These are phyloP conservation scores for Hafferia zeledoni DNA, from an alignment of 2,797 vertebrate species.

Conservation along the genomic window DNA sequence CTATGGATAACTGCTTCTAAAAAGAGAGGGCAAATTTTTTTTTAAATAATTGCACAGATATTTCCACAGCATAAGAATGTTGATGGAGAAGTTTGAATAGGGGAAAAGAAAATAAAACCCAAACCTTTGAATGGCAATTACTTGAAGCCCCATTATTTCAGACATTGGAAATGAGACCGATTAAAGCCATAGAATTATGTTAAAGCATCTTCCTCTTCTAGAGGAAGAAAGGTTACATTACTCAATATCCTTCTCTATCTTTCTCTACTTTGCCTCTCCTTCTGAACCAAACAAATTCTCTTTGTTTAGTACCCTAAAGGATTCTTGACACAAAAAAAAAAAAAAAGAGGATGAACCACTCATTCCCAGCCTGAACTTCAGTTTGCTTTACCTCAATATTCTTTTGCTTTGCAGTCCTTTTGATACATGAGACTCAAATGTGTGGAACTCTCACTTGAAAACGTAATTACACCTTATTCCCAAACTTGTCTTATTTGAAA, in stretches of 20 bases:
- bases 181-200: background rate
- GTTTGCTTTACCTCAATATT: background rate
- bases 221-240: background rate
- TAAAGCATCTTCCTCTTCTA: background rate
- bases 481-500: background rate
- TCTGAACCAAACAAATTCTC: background rate
- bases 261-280: background rate
- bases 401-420: background rate
- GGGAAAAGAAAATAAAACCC: accelerated
- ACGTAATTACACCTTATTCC: background rate
- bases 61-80: background rate
- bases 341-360: background rate
- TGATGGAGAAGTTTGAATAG: background rate
- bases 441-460: background rate
- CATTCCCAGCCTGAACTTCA: background rate
- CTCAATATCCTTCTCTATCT: background rate
- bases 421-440: background rate
- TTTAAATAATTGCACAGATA: background rate
- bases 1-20: background rate
- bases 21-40: background rate
- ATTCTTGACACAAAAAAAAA: background rate
- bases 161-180: background rate
- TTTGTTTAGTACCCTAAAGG: background rate
- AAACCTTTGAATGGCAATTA: background rate
- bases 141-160: background rate